Conservation (phyloP, 2,888 invertebrate genomes). For the Hemithea aestivaria region DNA sequence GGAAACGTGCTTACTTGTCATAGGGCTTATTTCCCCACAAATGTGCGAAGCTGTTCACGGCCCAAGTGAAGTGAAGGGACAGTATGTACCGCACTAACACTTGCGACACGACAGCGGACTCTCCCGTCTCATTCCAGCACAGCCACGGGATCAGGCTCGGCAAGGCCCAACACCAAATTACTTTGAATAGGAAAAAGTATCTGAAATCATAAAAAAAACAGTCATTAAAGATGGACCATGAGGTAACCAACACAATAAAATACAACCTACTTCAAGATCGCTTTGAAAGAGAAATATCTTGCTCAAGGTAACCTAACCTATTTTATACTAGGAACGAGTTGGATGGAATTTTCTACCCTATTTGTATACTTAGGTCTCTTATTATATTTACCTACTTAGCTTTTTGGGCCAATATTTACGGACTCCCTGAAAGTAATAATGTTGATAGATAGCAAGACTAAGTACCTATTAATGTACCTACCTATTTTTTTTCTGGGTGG, state of each 20-base stretch:
- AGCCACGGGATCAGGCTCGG: conserved; percentile 85
- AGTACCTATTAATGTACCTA: too few relatives aligned
- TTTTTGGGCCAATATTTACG: too few relatives aligned
- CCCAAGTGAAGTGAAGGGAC: conserved; percentile 91
- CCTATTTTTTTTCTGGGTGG: too few relatives aligned
- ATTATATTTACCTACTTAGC: too few relatives aligned
- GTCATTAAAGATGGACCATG: not conserved
- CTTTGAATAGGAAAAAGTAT: conserved; percentile 83
- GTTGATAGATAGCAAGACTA: too few relatives aligned
- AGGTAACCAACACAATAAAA: not conserved
- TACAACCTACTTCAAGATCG: too few relatives aligned
- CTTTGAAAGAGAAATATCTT: too few relatives aligned
- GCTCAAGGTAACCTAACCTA: too few relatives aligned
- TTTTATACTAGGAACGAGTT: too few relatives aligned
- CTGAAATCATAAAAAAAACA: conserved; percentile 49
- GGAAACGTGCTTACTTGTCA: conserved; percentile 82
- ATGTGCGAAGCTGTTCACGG: conserved; percentile 94
- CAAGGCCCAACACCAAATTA: conserved; percentile 83
- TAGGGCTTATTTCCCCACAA: conserved; percentile 86
- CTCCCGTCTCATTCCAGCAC: conserved; percentile 82
- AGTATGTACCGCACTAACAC: conserved; percentile 84
- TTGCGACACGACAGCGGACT: conserved; percentile 78
- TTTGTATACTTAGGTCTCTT: too few relatives aligned
- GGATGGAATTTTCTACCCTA: too few relatives aligned
- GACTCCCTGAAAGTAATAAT: too few relatives aligned